These are phyloP conservation scores for Reinhardtius hippoglossoides DNA, from an alignment of 2,113 vertebrate species.

Conservation along the genomic window DNA sequence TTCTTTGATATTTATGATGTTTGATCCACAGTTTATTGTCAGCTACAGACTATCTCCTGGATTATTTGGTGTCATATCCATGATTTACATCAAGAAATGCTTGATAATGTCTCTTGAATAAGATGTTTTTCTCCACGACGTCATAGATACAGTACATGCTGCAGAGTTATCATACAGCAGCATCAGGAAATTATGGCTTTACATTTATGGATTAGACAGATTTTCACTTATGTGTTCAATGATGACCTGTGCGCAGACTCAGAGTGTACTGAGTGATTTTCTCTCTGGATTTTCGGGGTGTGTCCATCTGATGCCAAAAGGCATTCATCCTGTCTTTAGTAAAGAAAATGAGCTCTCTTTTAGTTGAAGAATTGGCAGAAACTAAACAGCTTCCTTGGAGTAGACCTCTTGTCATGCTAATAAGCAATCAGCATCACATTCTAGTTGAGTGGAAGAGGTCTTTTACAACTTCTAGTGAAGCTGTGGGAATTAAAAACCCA, in stretches of 20 bases:
- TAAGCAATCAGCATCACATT: constrained; percentile 75
- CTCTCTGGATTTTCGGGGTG: constrained; percentile 30
- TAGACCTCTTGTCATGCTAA: constrained; percentile 69
- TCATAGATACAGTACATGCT: not conserved
- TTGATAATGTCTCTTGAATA: not conserved
- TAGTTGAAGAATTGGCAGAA: constrained; percentile 55
- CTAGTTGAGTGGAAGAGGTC: constrained; percentile 63
- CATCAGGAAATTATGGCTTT: constrained; percentile 1
- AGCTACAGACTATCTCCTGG: constrained; percentile 2
- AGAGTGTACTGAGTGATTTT: constrained; percentile 20
- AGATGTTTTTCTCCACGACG: not conserved
- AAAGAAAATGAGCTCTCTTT: constrained; percentile 32
- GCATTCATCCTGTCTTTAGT: constrained; percentile 29
- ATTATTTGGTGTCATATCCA: constrained; percentile 14
- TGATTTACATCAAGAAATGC: not conserved
- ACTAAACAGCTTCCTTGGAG: constrained; percentile 44
- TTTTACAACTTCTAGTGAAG: constrained; percentile 63
- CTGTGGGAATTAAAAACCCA: constrained; percentile 44
- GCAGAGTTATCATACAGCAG: constrained; percentile 9
- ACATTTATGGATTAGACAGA: not conserved
- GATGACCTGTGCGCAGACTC: not conserved
- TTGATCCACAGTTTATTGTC: not conserved
- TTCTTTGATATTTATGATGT: constrained; percentile 42
- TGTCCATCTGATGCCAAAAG: constrained; percentile 40
- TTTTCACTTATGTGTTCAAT: constrained; percentile 1